These are phyloP conservation scores for Hetaerina americana DNA, from an alignment of 1,140 invertebrate genomes.

Conservation along the genomic window DNA sequence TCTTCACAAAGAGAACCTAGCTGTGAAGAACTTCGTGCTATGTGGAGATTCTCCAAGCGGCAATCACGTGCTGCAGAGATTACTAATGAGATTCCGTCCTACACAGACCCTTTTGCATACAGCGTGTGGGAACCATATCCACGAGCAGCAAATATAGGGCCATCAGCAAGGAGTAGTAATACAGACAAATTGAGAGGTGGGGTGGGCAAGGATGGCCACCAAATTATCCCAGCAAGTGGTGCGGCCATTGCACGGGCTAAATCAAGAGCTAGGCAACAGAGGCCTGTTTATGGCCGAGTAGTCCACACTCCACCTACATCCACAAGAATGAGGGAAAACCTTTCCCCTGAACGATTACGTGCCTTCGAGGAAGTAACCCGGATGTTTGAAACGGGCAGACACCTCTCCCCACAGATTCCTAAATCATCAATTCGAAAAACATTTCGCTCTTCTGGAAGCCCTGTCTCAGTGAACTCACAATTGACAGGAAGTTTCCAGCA, in stretches of 20 bases:
- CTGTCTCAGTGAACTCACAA: constrained; percentile 30
- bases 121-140: constrained; percentile 58
- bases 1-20: constrained; percentile 46
- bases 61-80: constrained; percentile 74
- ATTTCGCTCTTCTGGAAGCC: constrained; percentile 21
- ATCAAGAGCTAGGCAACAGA: constrained; percentile 17
- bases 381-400: constrained; percentile 7
- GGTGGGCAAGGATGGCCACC: constrained; percentile 11
- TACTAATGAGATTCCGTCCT: constrained; percentile 69
- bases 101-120: constrained; percentile 63
- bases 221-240: constrained; percentile 13
- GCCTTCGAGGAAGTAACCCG: constrained; percentile 30
- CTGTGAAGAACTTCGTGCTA: constrained; percentile 72
- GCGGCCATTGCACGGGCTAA: constrained; percentile 15
- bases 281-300: constrained; percentile 45
- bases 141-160: constrained; percentile 23
- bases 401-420: constrained; percentile 21
- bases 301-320: constrained; percentile 39
- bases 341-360: constrained; percentile 22
- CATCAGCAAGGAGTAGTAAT: background rate
- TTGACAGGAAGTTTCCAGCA: constrained; percentile 45
- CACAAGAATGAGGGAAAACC: constrained; percentile 25
- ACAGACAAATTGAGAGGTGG: constrained; percentile 7
- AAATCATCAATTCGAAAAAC: constrained; percentile 21
- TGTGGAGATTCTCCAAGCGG: constrained; percentile 83